Evolutionary conservation across 2,113 vertebrate species (phyloP).

Genomic region (Ctenodactylus gundi): DNA sequence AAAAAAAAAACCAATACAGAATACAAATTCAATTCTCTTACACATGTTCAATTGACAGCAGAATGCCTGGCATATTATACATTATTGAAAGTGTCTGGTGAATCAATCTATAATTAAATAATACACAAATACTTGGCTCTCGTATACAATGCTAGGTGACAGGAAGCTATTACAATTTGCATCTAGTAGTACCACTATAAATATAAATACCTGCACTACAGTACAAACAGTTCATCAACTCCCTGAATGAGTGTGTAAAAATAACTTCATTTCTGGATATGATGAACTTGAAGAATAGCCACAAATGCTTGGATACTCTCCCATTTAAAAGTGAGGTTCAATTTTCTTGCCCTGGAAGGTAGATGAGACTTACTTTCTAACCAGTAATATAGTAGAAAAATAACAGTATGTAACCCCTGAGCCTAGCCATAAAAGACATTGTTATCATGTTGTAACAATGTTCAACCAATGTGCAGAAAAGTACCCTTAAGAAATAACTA

Average conservation of each 20-base stretch:
- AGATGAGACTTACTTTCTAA: background rate
- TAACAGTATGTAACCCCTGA: background rate
- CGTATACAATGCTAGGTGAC: background rate
- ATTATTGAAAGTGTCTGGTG: background rate
- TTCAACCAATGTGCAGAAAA: background rate
- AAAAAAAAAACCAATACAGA: background rate
- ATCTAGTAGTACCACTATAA: constrained; percentile 3
- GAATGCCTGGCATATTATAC: background rate
- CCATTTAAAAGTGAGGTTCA: background rate
- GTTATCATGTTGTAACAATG: background rate
- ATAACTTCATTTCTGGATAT: background rate
- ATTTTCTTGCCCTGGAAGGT: constrained; percentile 3
- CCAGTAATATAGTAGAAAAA: constrained; percentile 26
- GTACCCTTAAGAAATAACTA: background rate
- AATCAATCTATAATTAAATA: background rate
- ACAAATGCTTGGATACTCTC: background rate
- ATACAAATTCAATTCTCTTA: constrained; percentile 16
- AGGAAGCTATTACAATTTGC: background rate
- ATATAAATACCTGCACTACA: background rate
- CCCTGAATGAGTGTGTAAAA: background rate
- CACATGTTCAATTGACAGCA: background rate
- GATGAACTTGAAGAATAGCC: background rate
- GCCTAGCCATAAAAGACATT: constrained; percentile 40
- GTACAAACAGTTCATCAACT: constrained; percentile 22
- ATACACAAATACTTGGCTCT: background rate